phyloP scores from a whole-genome alignment of 2,797 vertebrate genomes.

The Meriones psammophilus region DNA sequence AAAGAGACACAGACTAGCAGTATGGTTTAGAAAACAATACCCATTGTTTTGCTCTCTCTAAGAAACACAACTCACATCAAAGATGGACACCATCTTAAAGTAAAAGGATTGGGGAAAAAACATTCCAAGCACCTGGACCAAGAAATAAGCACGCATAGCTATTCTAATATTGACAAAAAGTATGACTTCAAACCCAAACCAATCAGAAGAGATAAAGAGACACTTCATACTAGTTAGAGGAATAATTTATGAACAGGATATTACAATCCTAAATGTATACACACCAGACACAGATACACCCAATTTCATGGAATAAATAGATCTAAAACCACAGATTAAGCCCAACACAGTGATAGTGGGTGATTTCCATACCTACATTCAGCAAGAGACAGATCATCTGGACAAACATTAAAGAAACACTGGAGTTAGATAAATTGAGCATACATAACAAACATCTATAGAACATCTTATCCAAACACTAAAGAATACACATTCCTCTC shows the following conservation, averaged over 20 bases:
- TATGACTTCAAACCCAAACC: neutral
- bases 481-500: neutral
- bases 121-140: neutral
- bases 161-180: neutral
- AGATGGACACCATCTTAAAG: neutral
- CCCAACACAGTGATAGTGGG: neutral
- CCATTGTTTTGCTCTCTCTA: neutral
- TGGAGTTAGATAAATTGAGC: neutral
- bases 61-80: neutral
- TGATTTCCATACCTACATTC: neutral
- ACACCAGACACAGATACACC: neutral
- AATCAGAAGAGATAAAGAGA: neutral
- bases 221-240: neutral
- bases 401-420: neutral
- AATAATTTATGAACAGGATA: neutral
- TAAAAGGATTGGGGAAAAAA: neutral
- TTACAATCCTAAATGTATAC: neutral
- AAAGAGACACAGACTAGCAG: neutral
- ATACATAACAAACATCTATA: too few relatives aligned
- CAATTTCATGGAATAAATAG: neutral
- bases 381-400: neutral
- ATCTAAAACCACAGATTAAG: neutral
- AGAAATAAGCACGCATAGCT: neutral
- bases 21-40: neutral
- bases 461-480: neutral